Conservation (phyloP, 2,888 invertebrate species). For the Schrankia costaestrigalis region DNA sequence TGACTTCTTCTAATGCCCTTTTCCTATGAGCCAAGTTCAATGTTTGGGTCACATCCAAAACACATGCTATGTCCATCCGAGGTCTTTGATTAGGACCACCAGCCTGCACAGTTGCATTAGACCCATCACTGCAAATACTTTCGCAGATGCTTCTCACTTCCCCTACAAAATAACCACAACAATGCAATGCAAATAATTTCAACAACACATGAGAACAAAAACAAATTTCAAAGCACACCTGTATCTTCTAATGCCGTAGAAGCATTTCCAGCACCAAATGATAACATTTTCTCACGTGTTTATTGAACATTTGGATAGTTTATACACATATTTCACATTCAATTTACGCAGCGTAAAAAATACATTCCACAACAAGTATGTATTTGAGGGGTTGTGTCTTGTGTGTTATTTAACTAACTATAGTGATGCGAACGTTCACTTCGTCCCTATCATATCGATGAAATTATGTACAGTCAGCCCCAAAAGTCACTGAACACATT, state of each 20-base stretch:
- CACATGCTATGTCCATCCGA: slow-evolving; percentile 93
- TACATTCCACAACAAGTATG: slow-evolving; percentile 56
- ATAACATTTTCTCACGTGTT: slow-evolving; percentile 70
- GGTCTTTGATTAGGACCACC: slow-evolving; percentile 73
- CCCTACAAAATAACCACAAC: slow-evolving; percentile 48
- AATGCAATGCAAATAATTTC: slow-evolving; percentile 31
- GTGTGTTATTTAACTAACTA: slow-evolving; percentile 73
- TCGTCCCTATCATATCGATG: too few relatives aligned
- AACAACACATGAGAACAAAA: slow-evolving; percentile 39
- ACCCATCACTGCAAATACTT: slow-evolving; percentile 77
- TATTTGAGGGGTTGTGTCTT: slow-evolving; percentile 55
- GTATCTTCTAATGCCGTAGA: slow-evolving; percentile 67
- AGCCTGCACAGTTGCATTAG: slow-evolving; percentile 72
- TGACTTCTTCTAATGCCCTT: slow-evolving; percentile 91
- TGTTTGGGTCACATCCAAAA: slow-evolving; percentile 88
- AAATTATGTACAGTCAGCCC: too few relatives aligned
- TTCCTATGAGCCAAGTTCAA: slow-evolving; percentile 88
- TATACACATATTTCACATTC: slow-evolving; percentile 48
- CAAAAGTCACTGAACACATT: too few relatives aligned
- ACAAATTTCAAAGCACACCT: slow-evolving; percentile 55
- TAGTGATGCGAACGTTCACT: slow-evolving; percentile 61
- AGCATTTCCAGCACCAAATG: slow-evolving; percentile 67
- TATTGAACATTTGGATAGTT: slow-evolving; percentile 64
- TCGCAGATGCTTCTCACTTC: slow-evolving; percentile 78
- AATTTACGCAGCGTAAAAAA: slow-evolving; percentile 50